A percentile compares a stretch with the other conserved stretches of the same genome.
phyloP scores from a whole-genome alignment of 2,797 vertebrate genomes.

The Acropternis orthonyx region DNA sequence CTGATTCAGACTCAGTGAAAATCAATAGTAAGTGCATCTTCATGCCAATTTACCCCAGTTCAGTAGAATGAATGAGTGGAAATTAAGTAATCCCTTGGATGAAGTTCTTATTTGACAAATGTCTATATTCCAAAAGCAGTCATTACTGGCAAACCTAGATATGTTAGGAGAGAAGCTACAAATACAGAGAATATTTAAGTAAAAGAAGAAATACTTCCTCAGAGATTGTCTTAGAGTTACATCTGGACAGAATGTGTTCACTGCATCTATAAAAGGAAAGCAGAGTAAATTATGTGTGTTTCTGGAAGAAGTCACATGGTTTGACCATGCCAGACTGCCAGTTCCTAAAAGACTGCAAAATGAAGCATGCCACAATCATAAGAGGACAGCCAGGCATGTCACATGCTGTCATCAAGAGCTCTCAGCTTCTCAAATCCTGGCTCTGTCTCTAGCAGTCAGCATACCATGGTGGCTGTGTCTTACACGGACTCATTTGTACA shows the following conservation, averaged over 20 bases:
- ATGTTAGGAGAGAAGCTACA: not conserved
- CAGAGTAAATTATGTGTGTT: not conserved
- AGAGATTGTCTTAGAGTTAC: not conserved
- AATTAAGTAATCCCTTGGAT: constrained; percentile 11
- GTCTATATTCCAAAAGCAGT: not conserved
- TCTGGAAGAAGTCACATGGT: constrained; percentile 22
- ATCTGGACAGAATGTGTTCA: fast-evolving
- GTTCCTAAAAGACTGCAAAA: not conserved
- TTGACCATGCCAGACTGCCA: not conserved
- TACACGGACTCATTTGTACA: not conserved
- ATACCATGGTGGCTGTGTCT: not conserved
- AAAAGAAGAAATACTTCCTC: not conserved
- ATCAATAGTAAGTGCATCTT: constrained; percentile 57
- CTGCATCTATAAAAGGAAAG: not conserved
- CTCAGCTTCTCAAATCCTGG: not conserved
- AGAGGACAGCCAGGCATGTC: not conserved
- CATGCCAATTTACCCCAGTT: not conserved
- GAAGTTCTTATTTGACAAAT: not conserved
- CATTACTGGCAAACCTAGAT: not conserved
- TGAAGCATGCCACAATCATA: not conserved
- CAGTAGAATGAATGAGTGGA: not conserved
- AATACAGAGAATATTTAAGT: not conserved
- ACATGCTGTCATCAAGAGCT: not conserved
- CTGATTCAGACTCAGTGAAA: constrained; percentile 27
- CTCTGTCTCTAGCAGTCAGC: not conserved